These are phyloP conservation scores for Apodemia hepburni DNA, from an alignment of 2,888 invertebrate species.

Conservation along the genomic window DNA sequence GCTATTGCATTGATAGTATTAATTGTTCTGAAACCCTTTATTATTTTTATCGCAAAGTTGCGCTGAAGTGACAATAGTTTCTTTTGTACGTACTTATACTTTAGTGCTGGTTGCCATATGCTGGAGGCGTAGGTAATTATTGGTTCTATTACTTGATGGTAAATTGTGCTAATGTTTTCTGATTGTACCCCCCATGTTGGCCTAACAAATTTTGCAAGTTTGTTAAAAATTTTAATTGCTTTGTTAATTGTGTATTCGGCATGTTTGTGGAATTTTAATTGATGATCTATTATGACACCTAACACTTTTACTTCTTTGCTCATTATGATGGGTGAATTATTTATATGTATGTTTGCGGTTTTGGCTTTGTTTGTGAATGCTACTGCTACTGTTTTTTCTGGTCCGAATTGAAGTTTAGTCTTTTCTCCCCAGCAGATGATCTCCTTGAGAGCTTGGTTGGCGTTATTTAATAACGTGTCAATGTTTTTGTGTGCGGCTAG, in stretches of 20 bases:
- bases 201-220: slow-evolving; percentile 18
- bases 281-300: slow-evolving; percentile 23
- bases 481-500: not conserved
- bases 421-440: slow-evolving; percentile 21
- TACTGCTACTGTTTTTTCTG: slow-evolving; percentile 3
- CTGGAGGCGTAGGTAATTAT: slow-evolving; percentile 29
- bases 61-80: slow-evolving; percentile 23
- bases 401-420: slow-evolving; percentile 23
- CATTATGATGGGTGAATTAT: not conserved
- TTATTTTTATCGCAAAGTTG: slow-evolving; percentile 27
- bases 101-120: slow-evolving; percentile 19
- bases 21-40: slow-evolving; percentile 26
- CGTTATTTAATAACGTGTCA: not conserved
- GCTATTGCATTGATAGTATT: slow-evolving; percentile 26
- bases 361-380: slow-evolving; percentile 16
- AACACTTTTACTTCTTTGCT: slow-evolving; percentile 1
- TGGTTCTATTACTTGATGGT: slow-evolving; percentile 29
- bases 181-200: slow-evolving; percentile 31
- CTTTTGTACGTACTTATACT: slow-evolving; percentile 4
- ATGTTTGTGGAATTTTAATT: slow-evolving; percentile 22
- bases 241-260: slow-evolving; percentile 10
- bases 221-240: not conserved
- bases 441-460: slow-evolving; percentile 9
- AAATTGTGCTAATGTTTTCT: slow-evolving; percentile 26
- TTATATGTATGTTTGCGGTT: slow-evolving; percentile 15